Conservation (phyloP, 1,140 invertebrate genomes). For the Drosophila littoralis region DNA sequence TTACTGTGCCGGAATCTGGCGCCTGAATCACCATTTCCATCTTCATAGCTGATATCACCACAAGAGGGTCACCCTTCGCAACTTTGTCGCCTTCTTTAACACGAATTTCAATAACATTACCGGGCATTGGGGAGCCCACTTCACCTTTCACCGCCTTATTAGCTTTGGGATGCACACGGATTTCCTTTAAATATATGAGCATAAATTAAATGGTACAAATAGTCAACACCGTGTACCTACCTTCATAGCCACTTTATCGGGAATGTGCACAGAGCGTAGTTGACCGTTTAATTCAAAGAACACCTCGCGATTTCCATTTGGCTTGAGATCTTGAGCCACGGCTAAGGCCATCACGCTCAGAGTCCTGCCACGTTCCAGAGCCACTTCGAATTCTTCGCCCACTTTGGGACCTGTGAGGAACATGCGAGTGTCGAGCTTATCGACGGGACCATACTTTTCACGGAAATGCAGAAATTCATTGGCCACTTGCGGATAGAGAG, state of each 20-base stretch:
- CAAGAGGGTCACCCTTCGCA: conserved; percentile 95
- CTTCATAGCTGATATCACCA: conserved; percentile 99
- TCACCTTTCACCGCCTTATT: conserved; percentile 93
- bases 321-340: conserved; percentile 95
- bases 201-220: not conserved
- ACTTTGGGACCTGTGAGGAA: conserved; percentile 98
- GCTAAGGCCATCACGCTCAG: conserved; percentile 97
- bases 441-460: conserved; percentile 96
- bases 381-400: conserved; percentile 98
- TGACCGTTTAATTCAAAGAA: conserved; percentile 99
- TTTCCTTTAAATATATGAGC: conserved; percentile 87
- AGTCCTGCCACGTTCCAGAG: conserved; percentile 98
- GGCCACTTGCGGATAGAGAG: conserved; percentile 98
- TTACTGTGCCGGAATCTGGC: conserved; percentile 93
- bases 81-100: conserved; percentile 96
- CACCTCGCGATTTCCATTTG: conserved; percentile 96
- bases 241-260: conserved; percentile 96
- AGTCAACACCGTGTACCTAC: conserved; percentile 85
- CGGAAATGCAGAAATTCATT: conserved; percentile 96
- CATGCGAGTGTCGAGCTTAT: conserved; percentile 96
- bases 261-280: conserved; percentile 95
- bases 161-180: conserved; percentile 98
- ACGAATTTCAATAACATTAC: conserved; percentile 93
- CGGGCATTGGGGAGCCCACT: conserved; percentile 99
- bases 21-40: conserved; percentile 99